phyloP scores from a whole-genome alignment of 1,140 invertebrate genomes.

The Trichonephila clavata region DNA sequence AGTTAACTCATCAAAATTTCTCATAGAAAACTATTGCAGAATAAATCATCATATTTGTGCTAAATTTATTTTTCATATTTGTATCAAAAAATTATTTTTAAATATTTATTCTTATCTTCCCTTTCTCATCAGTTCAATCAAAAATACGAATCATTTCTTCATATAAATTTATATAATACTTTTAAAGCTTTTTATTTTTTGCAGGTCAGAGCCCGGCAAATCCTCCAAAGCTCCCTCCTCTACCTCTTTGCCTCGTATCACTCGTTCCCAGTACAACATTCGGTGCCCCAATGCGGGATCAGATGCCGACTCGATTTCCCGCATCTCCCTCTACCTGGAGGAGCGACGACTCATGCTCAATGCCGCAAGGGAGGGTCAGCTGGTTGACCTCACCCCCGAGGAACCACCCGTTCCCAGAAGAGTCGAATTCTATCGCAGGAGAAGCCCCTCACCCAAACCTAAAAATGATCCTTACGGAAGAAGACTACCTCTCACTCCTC shows the following conservation, averaged over 20 bases:
- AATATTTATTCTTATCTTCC: too few species aligned
- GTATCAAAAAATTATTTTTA: too few species aligned
- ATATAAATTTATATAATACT: too few species aligned
- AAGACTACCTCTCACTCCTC: constrained; percentile 65
- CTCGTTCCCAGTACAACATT: constrained; percentile 59
- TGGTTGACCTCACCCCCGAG: constrained; percentile 64
- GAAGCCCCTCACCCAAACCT: constrained; percentile 65
- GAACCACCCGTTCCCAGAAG: constrained; percentile 57
- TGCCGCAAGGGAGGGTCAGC: constrained; percentile 29
- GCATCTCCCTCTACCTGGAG: constrained; percentile 69
- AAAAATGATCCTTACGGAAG: constrained; percentile 71
- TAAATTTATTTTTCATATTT: too few species aligned
- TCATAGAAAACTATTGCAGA: too few species aligned
- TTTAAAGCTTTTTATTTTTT: not conserved
- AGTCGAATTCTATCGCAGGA: constrained; percentile 66
- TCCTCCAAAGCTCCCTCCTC: constrained; percentile 59
- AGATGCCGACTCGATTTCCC: constrained; percentile 66
- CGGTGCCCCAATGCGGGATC: constrained; percentile 68
- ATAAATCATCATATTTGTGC: too few species aligned
- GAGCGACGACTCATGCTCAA: constrained; percentile 56
- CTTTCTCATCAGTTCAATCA: too few species aligned
- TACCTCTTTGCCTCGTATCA: constrained; percentile 37
- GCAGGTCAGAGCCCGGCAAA: constrained; percentile 60
- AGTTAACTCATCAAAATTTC: too few species aligned
- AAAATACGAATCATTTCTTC: too few species aligned